Evolutionary conservation across 2,888 invertebrate species (phyloP).

Genomic region (Sarcophaga variegata): DNA sequence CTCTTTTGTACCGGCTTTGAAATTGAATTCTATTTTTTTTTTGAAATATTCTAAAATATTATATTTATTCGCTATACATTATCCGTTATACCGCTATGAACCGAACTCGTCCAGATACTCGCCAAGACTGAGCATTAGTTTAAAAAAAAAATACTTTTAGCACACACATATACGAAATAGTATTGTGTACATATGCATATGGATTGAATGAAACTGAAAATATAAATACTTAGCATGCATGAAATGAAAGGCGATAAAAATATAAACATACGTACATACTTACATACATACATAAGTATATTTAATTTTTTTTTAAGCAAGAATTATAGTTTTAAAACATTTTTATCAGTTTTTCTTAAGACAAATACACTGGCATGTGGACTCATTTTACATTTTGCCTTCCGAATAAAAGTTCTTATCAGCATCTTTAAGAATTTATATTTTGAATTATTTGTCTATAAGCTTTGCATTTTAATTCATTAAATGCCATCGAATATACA

Average conservation of each 20-base stretch:
- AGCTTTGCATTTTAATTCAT: constrained; percentile 30
- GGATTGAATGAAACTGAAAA: constrained; percentile 51
- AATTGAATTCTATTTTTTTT: neutral
- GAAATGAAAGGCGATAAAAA: constrained; percentile 65
- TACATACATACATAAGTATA: constrained; percentile 38
- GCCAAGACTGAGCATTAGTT: constrained; percentile 68
- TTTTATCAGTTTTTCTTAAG: constrained; percentile 69
- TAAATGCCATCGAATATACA: neutral
- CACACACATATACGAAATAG: constrained; percentile 13
- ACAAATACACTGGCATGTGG: constrained; percentile 71
- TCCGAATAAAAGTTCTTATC: constrained; percentile 67
- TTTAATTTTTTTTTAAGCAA: constrained; percentile 46
- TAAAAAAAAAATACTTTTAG: constrained; percentile 58
- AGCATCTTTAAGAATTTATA: constrained; percentile 66
- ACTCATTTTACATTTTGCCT: constrained; percentile 68
- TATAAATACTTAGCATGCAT: constrained; percentile 43
- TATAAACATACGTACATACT: constrained; percentile 37
- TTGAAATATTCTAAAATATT: neutral
- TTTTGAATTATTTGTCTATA: constrained; percentile 37
- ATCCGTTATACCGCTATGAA: constrained; percentile 44
- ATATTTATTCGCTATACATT: constrained; percentile 39
- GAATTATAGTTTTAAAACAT: constrained; percentile 55
- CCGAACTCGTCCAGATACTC: constrained; percentile 70
- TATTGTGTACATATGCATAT: constrained; percentile 16
- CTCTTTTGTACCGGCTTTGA: constrained; percentile 24